Evolutionary conservation across 2,113 vertebrate genomes (phyloP).

Genomic region (Bagarius yarrelli): DNA sequence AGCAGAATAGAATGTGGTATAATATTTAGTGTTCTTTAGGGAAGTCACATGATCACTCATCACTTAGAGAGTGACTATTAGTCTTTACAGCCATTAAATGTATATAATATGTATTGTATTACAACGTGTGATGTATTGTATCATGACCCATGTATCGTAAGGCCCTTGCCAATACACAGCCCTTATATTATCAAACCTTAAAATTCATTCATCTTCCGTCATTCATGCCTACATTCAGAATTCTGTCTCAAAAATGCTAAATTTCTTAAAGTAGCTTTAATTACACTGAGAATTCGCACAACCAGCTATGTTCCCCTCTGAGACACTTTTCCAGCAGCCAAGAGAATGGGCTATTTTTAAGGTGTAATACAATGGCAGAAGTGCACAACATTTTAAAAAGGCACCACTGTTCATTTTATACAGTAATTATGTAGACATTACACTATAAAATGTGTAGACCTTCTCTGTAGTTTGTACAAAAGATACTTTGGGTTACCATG

Average conservation of each 20-base stretch:
- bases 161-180: too few relatives aligned
- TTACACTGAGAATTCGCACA: not conserved
- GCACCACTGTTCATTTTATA: not conserved
- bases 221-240: constrained; percentile 2
- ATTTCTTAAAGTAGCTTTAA: not conserved
- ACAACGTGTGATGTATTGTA: too few relatives aligned
- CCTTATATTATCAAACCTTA: not conserved
- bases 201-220: not conserved
- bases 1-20: not conserved
- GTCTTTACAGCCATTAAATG: too few relatives aligned
- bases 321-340: not conserved
- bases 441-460: not conserved
- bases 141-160: too few relatives aligned
- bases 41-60: not conserved
- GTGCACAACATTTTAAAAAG: too few relatives aligned
- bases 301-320: not conserved
- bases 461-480: not conserved
- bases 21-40: not conserved
- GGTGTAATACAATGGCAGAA: too few relatives aligned
- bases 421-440: not conserved
- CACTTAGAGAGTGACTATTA: not conserved
- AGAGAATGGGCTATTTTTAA: too few relatives aligned
- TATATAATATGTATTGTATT: too few relatives aligned
- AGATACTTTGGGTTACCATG: not conserved
- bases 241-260: not conserved